These are phyloP conservation scores for Carcina quercana DNA, from an alignment of 2,888 invertebrate species.

Conservation along the genomic window DNA sequence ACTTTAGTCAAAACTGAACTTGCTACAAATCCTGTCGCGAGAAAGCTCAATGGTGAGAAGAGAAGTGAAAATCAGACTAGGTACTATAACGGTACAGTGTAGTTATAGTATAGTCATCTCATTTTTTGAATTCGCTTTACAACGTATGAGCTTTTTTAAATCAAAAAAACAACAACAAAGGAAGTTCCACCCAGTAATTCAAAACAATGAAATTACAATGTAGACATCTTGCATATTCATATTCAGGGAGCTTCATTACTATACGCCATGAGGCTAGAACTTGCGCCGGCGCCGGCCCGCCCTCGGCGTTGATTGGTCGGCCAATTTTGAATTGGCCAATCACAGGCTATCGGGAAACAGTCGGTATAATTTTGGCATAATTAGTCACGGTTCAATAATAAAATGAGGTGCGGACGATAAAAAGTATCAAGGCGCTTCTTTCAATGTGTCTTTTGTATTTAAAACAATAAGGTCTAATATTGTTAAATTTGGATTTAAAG, in stretches of 20 bases:
- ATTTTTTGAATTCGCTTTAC: too few species aligned
- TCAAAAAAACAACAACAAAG: not conserved
- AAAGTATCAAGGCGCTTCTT: not conserved
- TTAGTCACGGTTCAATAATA: slow-evolving; percentile 61
- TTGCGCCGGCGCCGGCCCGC: slow-evolving; percentile 64
- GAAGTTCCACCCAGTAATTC: slow-evolving; percentile 1
- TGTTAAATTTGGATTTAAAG: too few species aligned
- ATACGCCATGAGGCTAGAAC: slow-evolving; percentile 33
- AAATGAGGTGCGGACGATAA: slow-evolving; percentile 33
- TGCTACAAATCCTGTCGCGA: too few species aligned
- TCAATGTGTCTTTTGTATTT: not conserved
- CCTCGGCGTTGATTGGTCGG: slow-evolving; percentile 55
- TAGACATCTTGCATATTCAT: slow-evolving; percentile 52
- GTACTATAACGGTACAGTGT: too few species aligned
- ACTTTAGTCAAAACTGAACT: too few species aligned
- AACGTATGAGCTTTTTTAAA: too few species aligned
- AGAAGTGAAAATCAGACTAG: too few species aligned
- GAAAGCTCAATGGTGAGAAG: too few species aligned
- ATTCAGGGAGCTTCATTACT: slow-evolving; percentile 29
- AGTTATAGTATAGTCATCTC: too few species aligned
- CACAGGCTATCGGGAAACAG: slow-evolving; percentile 35
- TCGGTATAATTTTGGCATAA: slow-evolving; percentile 68
- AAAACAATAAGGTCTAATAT: not conserved
- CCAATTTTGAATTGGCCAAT: slow-evolving; percentile 58
- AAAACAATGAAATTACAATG: slow-evolving; percentile 10